Base-by-base conservation (phyloP, 2,113 vertebrate genomes). In the Pelodiscus sinensis region DNA sequence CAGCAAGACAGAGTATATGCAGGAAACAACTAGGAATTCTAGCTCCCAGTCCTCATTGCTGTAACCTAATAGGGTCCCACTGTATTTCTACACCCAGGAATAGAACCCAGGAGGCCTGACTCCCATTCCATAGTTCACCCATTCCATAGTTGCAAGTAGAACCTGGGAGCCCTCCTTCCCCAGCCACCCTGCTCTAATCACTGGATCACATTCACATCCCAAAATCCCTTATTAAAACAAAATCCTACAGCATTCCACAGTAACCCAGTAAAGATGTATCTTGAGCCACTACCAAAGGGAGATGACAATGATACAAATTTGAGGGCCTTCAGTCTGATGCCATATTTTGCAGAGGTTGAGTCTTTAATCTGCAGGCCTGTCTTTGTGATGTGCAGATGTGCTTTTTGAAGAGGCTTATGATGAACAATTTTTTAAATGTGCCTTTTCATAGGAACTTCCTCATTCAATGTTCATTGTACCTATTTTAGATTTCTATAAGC, bases 41-140 rank as follows among this genome's bases (percentile, higher is more conserved):
- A 60, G 57, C 57, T 60, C 57, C 57, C 25, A 60, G 57, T 60
- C 57, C 57, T 60, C 38, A 44, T 44, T 60, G 57, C 24, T 60
- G 24, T 60, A 60, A 27, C 57, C 24, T 60, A 60, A 60, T 60
- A 60, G 44, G 0, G 1, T 21, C n/a, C 22, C 54, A 9, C n/a
- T 21, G 52, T 8, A 16, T 51, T 58, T n/a, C n/a, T 11, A 1
- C 0, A 4, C 2, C 9, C 38, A 58, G 50, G 14, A 60, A 29
- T 0, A 9, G 78, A 54, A 22, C 8, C 19, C 10, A 11, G 77
- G 3, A 29, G 7, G 2, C 57, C 27, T 0, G 1, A 2, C 22
- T 58, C 14, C 3, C 7, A 58, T 44, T 44, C 38, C 38, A 44
- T 44, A 44, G 38, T 44, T 44, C 21, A 57, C 21, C 22, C 56